A percentile compares a stretch with the other conserved stretches of the same genome.
Evolutionary conservation across 2,888 invertebrate genomes (phyloP).

Genomic region (Dicyrtomina minuta): DNA sequence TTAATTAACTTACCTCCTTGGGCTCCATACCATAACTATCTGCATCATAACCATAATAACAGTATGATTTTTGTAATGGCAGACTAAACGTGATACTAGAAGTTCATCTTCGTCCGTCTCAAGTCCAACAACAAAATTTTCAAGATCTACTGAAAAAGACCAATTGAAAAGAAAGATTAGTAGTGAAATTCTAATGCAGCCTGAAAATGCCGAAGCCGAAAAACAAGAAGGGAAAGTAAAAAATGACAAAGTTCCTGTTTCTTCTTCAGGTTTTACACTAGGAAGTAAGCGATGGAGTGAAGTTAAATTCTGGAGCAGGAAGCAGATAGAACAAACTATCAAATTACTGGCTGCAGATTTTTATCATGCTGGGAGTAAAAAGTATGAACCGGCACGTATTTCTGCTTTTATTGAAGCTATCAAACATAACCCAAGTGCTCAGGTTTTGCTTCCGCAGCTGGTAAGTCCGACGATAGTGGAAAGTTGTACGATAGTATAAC

Average conservation of each 20-base stretch:
- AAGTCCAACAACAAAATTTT: neutral
- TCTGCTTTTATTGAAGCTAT: conserved; percentile 44
- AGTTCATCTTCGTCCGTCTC: conserved; percentile 20
- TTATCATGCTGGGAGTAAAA: conserved; percentile 30
- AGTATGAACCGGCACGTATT: conserved; percentile 39
- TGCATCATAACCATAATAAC: too few relatives aligned
- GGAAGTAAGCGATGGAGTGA: conserved; percentile 45
- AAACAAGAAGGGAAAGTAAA: neutral
- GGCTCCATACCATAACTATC: too few relatives aligned
- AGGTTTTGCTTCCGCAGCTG: conserved; percentile 43
- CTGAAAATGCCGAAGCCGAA: neutral
- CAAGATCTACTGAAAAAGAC: conserved; percentile 3
- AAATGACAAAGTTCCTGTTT: conserved; percentile 27
- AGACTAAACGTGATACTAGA: conserved; percentile 22
- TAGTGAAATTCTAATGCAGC: neutral
- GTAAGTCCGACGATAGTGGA: conserved; percentile 29
- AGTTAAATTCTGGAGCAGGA: conserved; percentile 45
- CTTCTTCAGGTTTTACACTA: too few relatives aligned
- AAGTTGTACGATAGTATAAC: too few relatives aligned
- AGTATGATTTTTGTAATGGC: neutral
- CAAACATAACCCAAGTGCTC: conserved; percentile 45
- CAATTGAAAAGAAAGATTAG: conserved; percentile 21
- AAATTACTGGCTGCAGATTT: conserved; percentile 38
- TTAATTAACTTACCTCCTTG: too few relatives aligned
- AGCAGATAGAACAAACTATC: conserved; percentile 45